Evolutionary conservation across 2,113 vertebrate genomes (phyloP).

Genomic region (Dendropsophus ebraccatus): DNA sequence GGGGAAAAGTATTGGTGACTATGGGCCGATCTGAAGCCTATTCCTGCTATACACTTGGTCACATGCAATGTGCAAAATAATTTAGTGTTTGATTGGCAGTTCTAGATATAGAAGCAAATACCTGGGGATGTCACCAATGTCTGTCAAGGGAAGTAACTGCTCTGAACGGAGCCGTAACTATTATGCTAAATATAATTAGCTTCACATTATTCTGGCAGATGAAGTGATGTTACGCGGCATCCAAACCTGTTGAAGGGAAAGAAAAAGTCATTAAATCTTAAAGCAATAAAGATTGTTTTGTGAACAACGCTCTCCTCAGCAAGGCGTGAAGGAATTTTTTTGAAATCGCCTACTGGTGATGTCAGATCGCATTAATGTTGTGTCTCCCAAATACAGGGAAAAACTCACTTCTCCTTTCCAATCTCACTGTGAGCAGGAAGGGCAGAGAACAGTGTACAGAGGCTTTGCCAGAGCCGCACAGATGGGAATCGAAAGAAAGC

Average conservation of each 20-base stretch:
- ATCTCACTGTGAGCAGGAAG: not conserved
- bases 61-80: not conserved
- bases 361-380: conserved; percentile 34
- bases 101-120: conserved; percentile 40
- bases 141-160: conserved; percentile 19
- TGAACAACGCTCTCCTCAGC: conserved; percentile 39
- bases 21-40: not conserved
- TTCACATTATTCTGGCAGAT: conserved; percentile 47
- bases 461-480: not conserved
- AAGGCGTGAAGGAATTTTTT: conserved; percentile 53
- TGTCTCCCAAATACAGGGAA: conserved; percentile 25
- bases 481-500: not conserved
- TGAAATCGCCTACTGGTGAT: conserved; percentile 51
- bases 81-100: conserved; percentile 19
- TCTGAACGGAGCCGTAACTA: not conserved
- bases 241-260: conserved; percentile 31
- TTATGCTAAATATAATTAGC: conserved; percentile 49
- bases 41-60: not conserved
- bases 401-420: conserved; percentile 30
- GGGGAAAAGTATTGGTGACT: too few relatives aligned
- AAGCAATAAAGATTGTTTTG: conserved; percentile 44
- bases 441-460: not conserved
- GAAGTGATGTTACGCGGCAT: conserved; percentile 22
- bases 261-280: conserved; percentile 51
- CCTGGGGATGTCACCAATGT: not conserved